Evolutionary conservation across 2,888 invertebrate genomes (phyloP).

Genomic region (Drosophila peninsularis): DNA sequence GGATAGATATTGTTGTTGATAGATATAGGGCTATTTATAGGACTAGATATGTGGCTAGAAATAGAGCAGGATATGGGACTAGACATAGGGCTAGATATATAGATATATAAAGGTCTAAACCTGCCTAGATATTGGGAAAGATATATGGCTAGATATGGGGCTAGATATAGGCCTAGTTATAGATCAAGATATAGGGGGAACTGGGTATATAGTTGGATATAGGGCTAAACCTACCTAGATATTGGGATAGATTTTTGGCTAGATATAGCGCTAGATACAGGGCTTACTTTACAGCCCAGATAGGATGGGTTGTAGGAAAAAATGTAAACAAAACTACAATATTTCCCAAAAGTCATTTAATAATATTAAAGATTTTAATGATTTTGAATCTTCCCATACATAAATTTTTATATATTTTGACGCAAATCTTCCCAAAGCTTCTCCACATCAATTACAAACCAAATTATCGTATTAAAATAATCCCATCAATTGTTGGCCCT

Average conservation of each 20-base stretch:
- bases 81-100: background rate
- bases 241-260: too few relatives aligned
- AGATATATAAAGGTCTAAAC: too few relatives aligned
- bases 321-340: too few relatives aligned
- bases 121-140: too few relatives aligned
- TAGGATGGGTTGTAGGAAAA: too few relatives aligned
- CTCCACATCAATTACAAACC: background rate
- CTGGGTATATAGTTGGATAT: too few relatives aligned
- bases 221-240: too few relatives aligned
- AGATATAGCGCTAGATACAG: background rate
- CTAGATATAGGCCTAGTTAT: too few relatives aligned
- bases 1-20: background rate
- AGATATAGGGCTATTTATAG: background rate
- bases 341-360: background rate
- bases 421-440: background rate
- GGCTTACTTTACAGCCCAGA: too few relatives aligned
- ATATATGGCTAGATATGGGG: too few relatives aligned
- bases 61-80: background rate
- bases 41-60: background rate
- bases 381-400: background rate
- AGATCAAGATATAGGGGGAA: too few relatives aligned
- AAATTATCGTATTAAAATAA: background rate
- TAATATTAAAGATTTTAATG: background rate
- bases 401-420: background rate
- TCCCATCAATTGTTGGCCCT: conserved; percentile 17